Evolutionary conservation across 1,140 invertebrate genomes (phyloP).

Genomic region (Lasioglossum baleicum): DNA sequence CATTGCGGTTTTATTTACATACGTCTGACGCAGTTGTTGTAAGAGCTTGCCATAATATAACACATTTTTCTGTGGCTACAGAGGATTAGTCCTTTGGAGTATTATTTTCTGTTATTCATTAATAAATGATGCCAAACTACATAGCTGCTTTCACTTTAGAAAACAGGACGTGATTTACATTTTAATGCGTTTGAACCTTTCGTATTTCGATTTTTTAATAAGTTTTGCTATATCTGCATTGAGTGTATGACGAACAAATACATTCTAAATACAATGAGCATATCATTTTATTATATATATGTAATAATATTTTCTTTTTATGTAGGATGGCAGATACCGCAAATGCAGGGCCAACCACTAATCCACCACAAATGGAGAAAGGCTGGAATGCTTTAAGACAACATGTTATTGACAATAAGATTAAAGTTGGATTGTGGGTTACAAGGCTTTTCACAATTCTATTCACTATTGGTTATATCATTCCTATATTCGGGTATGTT

Average conservation of each 20-base stretch:
- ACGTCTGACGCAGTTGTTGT: not conserved
- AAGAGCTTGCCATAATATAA: no score
- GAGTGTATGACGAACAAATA: not conserved
- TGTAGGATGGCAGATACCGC: constrained; percentile 72
- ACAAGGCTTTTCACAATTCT: constrained; percentile 90
- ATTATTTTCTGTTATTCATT: not conserved
- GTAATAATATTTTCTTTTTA: not conserved
- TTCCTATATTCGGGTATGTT: constrained; percentile 94
- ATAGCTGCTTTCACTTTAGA: constrained; percentile 43
- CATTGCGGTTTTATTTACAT: not conserved
- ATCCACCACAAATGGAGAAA: constrained; percentile 63
- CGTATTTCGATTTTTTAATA: not conserved
- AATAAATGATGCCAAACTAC: constrained; percentile 13
- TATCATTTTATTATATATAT: not conserved
- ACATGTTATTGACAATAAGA: constrained; percentile 89
- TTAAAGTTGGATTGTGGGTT: constrained; percentile 91
- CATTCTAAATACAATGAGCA: not conserved
- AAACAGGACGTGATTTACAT: constrained; percentile 27
- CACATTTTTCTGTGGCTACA: not conserved
- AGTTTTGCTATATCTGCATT: not conserved
- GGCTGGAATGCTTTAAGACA: constrained; percentile 84
- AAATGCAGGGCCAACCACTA: constrained; percentile 52
- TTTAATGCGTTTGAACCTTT: not conserved
- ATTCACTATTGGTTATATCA: constrained; percentile 90
- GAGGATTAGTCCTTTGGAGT: not conserved